Conservation (phyloP, 2,113 vertebrate species). For the Nothoprocta perdicaria region DNA sequence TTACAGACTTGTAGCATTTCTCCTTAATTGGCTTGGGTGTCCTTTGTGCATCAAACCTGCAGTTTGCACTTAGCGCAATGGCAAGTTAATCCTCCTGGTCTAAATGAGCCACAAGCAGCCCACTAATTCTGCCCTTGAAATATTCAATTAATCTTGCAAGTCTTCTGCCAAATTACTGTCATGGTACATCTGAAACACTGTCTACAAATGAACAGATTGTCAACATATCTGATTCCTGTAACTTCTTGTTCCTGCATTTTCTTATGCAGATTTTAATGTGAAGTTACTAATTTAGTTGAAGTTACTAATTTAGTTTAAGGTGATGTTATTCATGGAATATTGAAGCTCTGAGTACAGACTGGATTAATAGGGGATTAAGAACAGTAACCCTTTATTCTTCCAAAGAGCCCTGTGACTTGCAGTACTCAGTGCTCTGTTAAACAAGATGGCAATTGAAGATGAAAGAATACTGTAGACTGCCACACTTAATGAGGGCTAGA, state of each 20-base stretch:
- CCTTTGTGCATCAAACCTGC: not conserved
- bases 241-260: not conserved
- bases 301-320: not conserved
- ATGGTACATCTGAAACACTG: not conserved
- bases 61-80: not conserved
- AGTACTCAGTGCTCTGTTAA: not conserved
- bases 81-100: slow-evolving; percentile 1
- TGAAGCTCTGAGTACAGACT: not conserved
- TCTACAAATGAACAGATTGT: not conserved
- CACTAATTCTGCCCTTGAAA: not conserved
- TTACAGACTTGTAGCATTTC: not conserved
- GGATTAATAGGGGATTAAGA: not conserved
- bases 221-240: not conserved
- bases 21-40: not conserved
- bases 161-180: not conserved
- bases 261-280: not conserved
- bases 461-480: not conserved
- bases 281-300: not conserved
- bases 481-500: not conserved
- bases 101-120: not conserved
- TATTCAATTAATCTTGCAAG: not conserved
- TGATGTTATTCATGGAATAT: not conserved
- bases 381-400: not conserved
- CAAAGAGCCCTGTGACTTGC: not conserved
- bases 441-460: slow-evolving; percentile 55